Evolutionary conservation across 2,113 vertebrate species (phyloP), one percentile per base, ranked within the genome.

Genomic region (Mesocricetus auratus): DNA sequence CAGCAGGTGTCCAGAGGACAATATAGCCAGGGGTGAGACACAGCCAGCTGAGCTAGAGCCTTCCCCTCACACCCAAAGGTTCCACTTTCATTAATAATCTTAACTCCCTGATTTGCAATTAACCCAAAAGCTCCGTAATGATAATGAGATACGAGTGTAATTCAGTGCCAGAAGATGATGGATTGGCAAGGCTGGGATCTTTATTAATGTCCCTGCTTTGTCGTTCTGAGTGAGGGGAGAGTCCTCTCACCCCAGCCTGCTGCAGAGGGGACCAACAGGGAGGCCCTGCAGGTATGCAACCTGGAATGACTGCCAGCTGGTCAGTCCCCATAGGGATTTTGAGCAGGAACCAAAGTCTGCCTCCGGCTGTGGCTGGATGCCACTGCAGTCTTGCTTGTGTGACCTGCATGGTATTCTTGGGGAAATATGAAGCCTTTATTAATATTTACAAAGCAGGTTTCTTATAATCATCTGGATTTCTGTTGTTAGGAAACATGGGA

Each of bases 81-180:
- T 94, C 90, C 58, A 88, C 93, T 92, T 90, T 22, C 97, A 97
- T 97, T 96, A 97, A 97, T 97, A 96, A 97, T 94, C 97, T 95
- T 73, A 97, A 96, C 91, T 97, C 98, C 98, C 97, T 91, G 94
- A 87, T 97, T 98, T 96, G 96, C 96, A 97, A 97, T 98, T 97
- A 97, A 97, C 97, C 94, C 97, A 97, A 96, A 97, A 97, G 96
- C 96, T 97, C 95, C 24, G 87, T 98, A 97, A 97, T 93, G 96
- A 98, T 97, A 94, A 97, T 97, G 98, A 81, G 95, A 93, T 94
- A 92, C 45, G 64, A 95, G 93, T 33, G 31, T 91, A 94, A 97
- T 96, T 97, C 94, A 69, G 68, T 94, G 90, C 95, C 96, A 74
- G 81, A 93, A 96, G 73, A 96, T 87, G 95, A 95, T 91, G 78